Conservation (phyloP, 2,888 invertebrate species). For the Hydrotaea cyrtoneurina region DNA sequence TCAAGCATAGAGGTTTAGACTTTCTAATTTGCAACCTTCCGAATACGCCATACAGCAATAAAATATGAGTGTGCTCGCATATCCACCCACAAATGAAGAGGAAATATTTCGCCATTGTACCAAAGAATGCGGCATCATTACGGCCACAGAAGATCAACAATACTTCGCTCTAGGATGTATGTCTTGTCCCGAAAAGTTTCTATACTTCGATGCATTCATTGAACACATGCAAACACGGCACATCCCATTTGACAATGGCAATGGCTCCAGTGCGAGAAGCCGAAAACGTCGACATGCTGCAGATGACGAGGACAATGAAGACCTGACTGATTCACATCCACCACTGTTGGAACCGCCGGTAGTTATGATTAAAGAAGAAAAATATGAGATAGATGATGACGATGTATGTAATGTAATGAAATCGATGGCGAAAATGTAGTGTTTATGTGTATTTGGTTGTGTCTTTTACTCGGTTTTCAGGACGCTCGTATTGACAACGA, state of each 20-base stretch:
- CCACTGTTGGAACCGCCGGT: slow-evolving; percentile 75
- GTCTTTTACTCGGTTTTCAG: too few relatives aligned
- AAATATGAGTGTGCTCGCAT: slow-evolving; percentile 76
- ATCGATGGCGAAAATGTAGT: slow-evolving; percentile 1
- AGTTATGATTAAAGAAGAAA: slow-evolving; percentile 73
- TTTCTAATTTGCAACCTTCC: not conserved
- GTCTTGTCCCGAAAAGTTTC: slow-evolving; percentile 76
- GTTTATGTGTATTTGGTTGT: slow-evolving; percentile 7
- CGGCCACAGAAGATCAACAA: slow-evolving; percentile 77
- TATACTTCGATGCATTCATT: slow-evolving; percentile 77
- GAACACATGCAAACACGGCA: slow-evolving; percentile 76
- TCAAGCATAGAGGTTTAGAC: not conserved
- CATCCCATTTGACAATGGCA: slow-evolving; percentile 61
- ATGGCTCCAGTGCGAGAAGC: slow-evolving; percentile 23
- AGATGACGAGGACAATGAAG: slow-evolving; percentile 72
- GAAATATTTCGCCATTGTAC: slow-evolving; percentile 77
- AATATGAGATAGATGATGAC: slow-evolving; percentile 63
- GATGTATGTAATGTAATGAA: slow-evolving; percentile 32
- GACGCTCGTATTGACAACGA: slow-evolving; percentile 60
- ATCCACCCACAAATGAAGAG: slow-evolving; percentile 76
- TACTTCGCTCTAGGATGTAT: slow-evolving; percentile 75
- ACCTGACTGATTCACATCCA: slow-evolving; percentile 74
- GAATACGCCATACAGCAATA: not conserved
- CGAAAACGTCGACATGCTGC: slow-evolving; percentile 51
- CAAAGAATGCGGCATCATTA: slow-evolving; percentile 77